These are phyloP conservation scores for Pseudobourletiella spinata DNA, from an alignment of 1,140 invertebrate species.

Conservation along the genomic window DNA sequence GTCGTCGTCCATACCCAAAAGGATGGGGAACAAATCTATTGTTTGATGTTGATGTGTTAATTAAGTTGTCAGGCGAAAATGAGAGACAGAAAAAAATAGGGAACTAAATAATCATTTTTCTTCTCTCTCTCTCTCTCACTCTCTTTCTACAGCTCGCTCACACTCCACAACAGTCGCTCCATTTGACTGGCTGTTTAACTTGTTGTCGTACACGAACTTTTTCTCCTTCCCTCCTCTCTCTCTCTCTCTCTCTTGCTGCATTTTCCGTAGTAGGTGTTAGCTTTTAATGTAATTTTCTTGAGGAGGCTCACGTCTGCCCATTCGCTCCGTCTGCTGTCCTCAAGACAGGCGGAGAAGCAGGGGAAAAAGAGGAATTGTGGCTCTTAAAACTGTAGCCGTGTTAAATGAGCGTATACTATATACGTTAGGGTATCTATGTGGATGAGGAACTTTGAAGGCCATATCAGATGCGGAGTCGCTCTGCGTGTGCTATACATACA, in stretches of 20 bases:
- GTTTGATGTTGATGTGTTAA: conserved; percentile 9
- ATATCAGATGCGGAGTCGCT: too few species aligned
- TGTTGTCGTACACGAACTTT: neutral
- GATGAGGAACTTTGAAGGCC: too few species aligned
- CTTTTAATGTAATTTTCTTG: neutral
- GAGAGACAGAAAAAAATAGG: conserved; percentile 4
- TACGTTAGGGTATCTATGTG: too few species aligned
- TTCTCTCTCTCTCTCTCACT: neutral
- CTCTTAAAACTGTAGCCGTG: too few species aligned
- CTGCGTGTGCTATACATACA: too few species aligned
- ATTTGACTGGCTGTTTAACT: neutral
- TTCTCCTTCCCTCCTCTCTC: neutral
- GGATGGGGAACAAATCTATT: neutral
- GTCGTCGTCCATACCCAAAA: too few species aligned
- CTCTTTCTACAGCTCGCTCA: neutral
- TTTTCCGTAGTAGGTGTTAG: neutral
- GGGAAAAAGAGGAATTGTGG: too few species aligned
- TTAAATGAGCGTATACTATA: too few species aligned
- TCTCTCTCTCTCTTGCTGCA: neutral
- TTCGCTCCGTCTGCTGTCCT: too few species aligned
- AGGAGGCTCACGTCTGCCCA: neutral
- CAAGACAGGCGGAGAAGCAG: too few species aligned
- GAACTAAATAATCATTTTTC: conserved; percentile 7
- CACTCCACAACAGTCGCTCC: neutral
- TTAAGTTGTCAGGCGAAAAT: conserved; percentile 8